Evolutionary conservation across 2,888 invertebrate species (phyloP), one percentile per base, ranked within the genome.

Genomic region (Stenotaenia linearis): DNA sequence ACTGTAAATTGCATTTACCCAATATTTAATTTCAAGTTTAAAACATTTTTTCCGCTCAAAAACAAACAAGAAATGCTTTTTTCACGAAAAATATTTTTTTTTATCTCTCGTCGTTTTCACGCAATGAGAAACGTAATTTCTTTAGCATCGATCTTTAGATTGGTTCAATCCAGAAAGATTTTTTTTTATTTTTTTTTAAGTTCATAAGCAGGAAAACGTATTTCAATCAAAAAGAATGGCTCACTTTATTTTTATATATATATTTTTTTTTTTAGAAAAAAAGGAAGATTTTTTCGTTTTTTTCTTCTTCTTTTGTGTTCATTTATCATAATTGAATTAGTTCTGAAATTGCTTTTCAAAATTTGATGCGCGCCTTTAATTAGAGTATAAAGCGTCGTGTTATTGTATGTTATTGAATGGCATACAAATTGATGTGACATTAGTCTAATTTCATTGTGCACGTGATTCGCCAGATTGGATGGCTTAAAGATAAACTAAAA

Each of bases 81-180:
- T 12, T 9, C 10, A 25, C 15, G 25, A 28, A 25, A 69, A 25
- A 69, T n/a, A 28, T 28, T 69, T 28, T 69, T 28, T 69, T 28
- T 69, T n/a, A 3, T 56, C 10, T 56, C 21, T 56, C 0, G 2
- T 28, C 23, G 23, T 69, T 69, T 50, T n/a, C 50, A n/a, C 50
- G 15, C 69, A 69, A 69, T 69, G 25, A 28, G 69, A 69, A 69
- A 69, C 25, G 15, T 69, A 69, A 69, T 69, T 69, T 28, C 28
- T 69, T 69, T 69, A 69, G 25, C 69, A 69, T 69, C 69, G 69
- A 69, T 69, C 69, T 69, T 28, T 69, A 69, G 69, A 28, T 69
- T 69, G 69, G 69, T 69, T 25, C 25, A 0, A 25, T 7, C 21
- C 10, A 25, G 15, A 25, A 69, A 61, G 21, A 9, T 61, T 7